Percentiles rank a stretch among this genome's conserved stretches.
These are phyloP conservation scores for Tetragonula carbonaria DNA, from an alignment of 2,888 invertebrate species.

Conservation along the genomic window DNA sequence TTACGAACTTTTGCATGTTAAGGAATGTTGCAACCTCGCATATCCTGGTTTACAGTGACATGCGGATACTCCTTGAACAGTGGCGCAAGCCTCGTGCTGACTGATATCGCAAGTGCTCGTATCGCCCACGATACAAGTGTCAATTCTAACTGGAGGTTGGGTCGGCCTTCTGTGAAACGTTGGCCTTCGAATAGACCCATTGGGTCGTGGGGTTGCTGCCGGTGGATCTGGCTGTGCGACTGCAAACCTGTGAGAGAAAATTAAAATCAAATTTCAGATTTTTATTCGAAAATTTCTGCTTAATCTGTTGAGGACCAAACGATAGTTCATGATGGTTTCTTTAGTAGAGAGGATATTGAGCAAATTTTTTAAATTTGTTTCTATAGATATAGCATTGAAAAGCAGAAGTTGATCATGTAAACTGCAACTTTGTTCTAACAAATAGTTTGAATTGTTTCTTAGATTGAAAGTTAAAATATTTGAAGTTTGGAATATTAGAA, in stretches of 20 bases:
- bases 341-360: too few relatives aligned
- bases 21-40: slow-evolving; percentile 79
- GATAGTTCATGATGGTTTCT: too few relatives aligned
- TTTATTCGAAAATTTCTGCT: neutral
- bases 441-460: too few relatives aligned
- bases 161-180: slow-evolving; percentile 87
- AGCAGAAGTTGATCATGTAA: too few relatives aligned
- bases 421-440: too few relatives aligned
- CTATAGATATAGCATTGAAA: too few relatives aligned
- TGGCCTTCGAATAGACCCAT: slow-evolving; percentile 84
- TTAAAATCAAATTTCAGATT: neutral
- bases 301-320: too few relatives aligned
- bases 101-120: slow-evolving; percentile 95
- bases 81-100: slow-evolving; percentile 94
- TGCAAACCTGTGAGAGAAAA: slow-evolving; percentile 85
- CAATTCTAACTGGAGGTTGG: slow-evolving; percentile 91
- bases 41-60: slow-evolving; percentile 93
- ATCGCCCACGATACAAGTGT: slow-evolving; percentile 97
- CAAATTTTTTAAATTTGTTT: too few relatives aligned
- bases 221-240: slow-evolving; percentile 87
- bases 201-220: slow-evolving; percentile 80
- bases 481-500: neutral
- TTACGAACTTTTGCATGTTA: slow-evolving; percentile 80
- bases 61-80: slow-evolving; percentile 92
- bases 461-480: neutral